Conservation (phyloP, 2,113 vertebrate species). For the Scytalopus superciliaris region DNA sequence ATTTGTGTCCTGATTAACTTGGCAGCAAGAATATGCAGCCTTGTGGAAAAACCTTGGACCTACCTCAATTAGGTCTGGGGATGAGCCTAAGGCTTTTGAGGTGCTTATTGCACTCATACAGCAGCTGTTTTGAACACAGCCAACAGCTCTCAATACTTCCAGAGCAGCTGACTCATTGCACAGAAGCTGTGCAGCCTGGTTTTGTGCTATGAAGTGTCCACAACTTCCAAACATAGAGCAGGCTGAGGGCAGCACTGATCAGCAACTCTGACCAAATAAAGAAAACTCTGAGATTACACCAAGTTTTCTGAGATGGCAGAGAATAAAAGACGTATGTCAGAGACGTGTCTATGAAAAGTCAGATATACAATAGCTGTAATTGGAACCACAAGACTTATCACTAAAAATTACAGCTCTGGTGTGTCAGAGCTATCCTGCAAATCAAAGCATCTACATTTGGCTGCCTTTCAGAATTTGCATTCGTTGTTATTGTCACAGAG, state of each 20-base stretch:
- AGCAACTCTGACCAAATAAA: not conserved
- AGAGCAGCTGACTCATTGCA: not conserved
- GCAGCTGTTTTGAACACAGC: not conserved
- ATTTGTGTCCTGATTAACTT: not conserved
- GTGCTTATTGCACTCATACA: not conserved
- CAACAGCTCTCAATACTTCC: not conserved
- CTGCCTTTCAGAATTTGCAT: not conserved
- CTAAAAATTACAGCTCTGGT: not conserved
- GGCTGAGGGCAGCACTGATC: not conserved
- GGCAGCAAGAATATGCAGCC: not conserved
- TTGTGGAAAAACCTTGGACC: not conserved
- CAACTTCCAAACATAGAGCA: not conserved
- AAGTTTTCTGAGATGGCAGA: not conserved
- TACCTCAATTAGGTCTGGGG: not conserved
- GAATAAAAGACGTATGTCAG: too few species aligned
- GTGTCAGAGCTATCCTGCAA: not conserved
- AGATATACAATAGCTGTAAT: not conserved
- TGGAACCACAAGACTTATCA: accelerated
- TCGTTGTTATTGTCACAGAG: not conserved
- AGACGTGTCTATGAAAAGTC: not conserved
- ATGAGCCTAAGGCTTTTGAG: not conserved
- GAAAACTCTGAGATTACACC: not conserved
- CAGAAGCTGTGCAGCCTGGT: not conserved
- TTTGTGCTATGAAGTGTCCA: not conserved
- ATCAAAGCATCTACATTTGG: not conserved